Evolutionary conservation across 2,113 vertebrate genomes (phyloP), one percentile per base, ranked within the genome.

Genomic region (Lepisosteus osseus): DNA sequence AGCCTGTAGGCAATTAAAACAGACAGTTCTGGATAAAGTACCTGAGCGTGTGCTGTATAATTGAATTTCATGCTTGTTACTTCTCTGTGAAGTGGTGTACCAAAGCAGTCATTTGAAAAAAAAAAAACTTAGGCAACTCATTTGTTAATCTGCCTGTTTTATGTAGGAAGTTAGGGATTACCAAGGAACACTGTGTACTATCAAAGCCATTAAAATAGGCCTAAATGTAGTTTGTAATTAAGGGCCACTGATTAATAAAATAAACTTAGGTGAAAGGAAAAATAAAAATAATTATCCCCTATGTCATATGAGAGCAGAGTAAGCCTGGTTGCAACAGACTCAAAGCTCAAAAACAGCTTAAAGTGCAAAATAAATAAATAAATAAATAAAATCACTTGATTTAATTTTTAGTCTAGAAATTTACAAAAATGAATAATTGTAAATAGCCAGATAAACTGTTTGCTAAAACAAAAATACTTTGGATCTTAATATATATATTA

Each of bases 1-100:
- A 81, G 84, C 72, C 83, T 83, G 86, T 76, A 72, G 75, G 85
- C 93, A 94, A 94, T 97, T 95, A 96, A 90, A 90, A 82, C 77
- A 82, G 90, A 87, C 86, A 91, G 83, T 89, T 93, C 91, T 89
- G 91, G 85, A 93, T 86, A 85, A 90, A 82, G 86, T 90, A 81
- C 79, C 80, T 62, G 84, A 91, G 86, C 84, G 86, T 90, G 93
- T 90, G 94, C 90, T 74, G 77, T 83, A 83, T 95, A 94, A 97
- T 96, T 95, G 85, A 94, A 95, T 96, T 97, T 97, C 94, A 96
- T 91, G 94, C 94, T 93, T 73, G 70, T 88, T 89, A 93, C 86
- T 90, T 92, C 79, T 85, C 89, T 98, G 94, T 98, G 96, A 97
- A 97, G 95, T 95, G 76, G 95, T 94, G 94, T 93, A 95, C 15